phyloP scores from a whole-genome alignment of 1,140 invertebrate genomes.

The Calosoma granatense region DNA sequence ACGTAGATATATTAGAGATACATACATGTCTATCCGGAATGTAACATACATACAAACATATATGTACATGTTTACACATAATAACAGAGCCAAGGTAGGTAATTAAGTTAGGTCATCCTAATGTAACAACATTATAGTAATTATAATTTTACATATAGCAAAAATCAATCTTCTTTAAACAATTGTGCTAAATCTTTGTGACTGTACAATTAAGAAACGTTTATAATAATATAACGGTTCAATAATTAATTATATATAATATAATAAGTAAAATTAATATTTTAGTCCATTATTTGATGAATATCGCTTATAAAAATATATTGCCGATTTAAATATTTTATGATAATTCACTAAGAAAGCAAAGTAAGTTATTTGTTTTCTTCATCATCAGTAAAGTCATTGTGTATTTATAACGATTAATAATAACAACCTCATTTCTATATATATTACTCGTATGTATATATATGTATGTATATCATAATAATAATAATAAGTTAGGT shows the following conservation, averaged over 20 bases:
- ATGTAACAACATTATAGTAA: no score
- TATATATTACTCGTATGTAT: not conserved
- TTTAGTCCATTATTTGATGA: conserved; percentile 1
- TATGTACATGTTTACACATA: no score
- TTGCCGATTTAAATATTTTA: conserved; percentile 7
- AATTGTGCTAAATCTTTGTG: conserved; percentile 11
- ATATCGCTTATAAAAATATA: conserved; percentile 9
- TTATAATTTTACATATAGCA: not conserved
- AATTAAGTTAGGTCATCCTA: no score
- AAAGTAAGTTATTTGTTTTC: not conserved
- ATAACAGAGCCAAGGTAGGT: no score
- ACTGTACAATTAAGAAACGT: not conserved
- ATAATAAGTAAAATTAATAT: not conserved
- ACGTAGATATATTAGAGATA: no score
- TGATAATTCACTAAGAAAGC: conserved; percentile 4
- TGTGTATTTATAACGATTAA: not conserved
- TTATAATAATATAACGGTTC: not conserved
- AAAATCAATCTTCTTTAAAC: conserved; percentile 9
- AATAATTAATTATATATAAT: no score
- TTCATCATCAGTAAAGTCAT: no score
- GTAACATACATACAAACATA: no score
- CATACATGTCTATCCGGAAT: no score
- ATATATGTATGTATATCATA: not conserved
- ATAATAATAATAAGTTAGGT: no score
- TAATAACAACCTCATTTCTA: not conserved